Evolutionary conservation across 2,113 vertebrate species (phyloP).

Genomic region (Salvelinus fontinalis): DNA sequence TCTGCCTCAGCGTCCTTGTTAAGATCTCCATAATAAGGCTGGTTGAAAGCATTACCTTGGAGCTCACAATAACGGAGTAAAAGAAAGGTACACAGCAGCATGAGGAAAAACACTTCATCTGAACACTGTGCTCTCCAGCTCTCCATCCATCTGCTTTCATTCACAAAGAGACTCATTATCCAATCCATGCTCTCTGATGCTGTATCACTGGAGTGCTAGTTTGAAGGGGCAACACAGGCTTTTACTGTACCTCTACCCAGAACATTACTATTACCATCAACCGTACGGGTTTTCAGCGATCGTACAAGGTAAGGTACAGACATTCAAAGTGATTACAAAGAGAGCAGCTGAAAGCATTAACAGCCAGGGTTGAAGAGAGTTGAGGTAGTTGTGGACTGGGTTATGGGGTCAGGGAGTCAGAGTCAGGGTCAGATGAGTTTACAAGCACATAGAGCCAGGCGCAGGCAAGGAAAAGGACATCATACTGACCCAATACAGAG

Average conservation of each 20-base stretch:
- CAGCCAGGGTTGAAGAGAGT: background rate
- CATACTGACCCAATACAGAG: background rate
- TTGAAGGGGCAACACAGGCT: background rate
- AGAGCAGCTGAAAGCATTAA: conserved; percentile 14
- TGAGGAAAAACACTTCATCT: background rate
- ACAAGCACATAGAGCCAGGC: background rate
- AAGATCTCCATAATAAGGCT: background rate
- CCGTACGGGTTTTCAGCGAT: background rate
- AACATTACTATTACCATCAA: too few species aligned
- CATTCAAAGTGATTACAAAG: conserved; percentile 27
- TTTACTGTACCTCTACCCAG: background rate
- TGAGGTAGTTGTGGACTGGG: background rate
- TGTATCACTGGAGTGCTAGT: background rate
- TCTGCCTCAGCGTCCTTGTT: background rate
- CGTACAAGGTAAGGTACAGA: background rate
- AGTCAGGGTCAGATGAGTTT: background rate
- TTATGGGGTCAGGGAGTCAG: background rate
- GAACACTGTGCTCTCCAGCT: background rate
- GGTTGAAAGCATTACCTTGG: background rate
- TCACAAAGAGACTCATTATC: background rate
- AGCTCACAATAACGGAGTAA: background rate
- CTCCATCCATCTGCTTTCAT: background rate
- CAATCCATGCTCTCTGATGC: background rate
- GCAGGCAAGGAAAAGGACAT: background rate
- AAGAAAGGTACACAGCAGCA: background rate